Percentiles rank a stretch among this genome's conserved stretches.
phyloP scores from a whole-genome alignment of 1,140 invertebrate genomes.

The Drosophila orosa region DNA sequence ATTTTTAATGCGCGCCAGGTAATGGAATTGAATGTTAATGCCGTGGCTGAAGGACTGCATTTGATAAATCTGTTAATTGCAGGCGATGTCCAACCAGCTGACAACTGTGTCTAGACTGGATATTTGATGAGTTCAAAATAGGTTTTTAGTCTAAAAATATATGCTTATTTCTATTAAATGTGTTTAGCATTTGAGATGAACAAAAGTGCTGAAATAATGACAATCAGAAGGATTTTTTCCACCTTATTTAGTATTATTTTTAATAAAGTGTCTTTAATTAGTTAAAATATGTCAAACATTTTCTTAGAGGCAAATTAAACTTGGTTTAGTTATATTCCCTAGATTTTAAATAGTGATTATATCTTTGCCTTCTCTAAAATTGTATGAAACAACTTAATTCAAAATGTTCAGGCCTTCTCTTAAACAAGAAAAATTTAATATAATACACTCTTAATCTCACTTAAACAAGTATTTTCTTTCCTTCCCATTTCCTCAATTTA shows the following conservation, averaged over 20 bases:
- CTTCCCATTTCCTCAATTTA: background rate
- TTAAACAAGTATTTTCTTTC: background rate
- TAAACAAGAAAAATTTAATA: too few relatives aligned
- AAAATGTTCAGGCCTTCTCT: too few relatives aligned
- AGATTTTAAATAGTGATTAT: too few relatives aligned
- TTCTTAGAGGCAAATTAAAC: too few relatives aligned
- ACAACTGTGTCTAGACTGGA: slow-evolving; percentile 33
- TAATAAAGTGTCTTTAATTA: background rate
- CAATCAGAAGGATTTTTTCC: background rate
- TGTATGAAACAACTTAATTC: too few relatives aligned
- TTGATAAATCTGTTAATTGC: slow-evolving; percentile 56
- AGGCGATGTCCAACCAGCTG: slow-evolving; percentile 12
- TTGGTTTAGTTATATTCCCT: too few relatives aligned
- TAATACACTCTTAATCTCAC: background rate
- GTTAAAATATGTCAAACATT: background rate
- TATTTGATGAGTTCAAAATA: background rate
- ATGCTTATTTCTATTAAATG: slow-evolving; percentile 3
- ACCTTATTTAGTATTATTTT: background rate
- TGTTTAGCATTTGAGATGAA: background rate
- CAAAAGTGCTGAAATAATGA: background rate
- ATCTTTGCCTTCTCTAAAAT: too few relatives aligned
- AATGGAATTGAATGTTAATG: slow-evolving; percentile 58
- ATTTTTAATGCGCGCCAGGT: slow-evolving; percentile 61
- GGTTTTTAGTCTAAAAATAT: background rate
- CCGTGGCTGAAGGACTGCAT: slow-evolving; percentile 26